Evolutionary conservation across 2,113 vertebrate species (phyloP), one percentile per base, ranked within the genome.

Genomic region (Ciconia maguari): DNA sequence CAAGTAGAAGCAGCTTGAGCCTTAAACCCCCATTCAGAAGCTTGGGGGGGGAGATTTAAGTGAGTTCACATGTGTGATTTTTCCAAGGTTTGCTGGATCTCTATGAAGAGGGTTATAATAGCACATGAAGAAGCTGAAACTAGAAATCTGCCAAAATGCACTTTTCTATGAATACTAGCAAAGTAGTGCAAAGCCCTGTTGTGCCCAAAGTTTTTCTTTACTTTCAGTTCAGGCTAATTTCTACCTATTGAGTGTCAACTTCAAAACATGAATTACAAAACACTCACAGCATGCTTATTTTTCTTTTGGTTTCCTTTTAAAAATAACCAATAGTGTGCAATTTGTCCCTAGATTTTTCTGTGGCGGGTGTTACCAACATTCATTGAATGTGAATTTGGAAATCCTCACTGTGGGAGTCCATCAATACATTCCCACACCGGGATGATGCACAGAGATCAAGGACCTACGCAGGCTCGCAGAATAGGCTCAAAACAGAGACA

Each of bases 221-320:
- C 83, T 77, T 90, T 78, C 60, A 83, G 42, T 42, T 91, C 91
- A 87, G 36, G 60, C 64, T 87, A 69, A 92, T 94, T 91, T 83
- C 89, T 91, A 78, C 86, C 91, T 87, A 62, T 51, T 54, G 77
- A 32, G 64, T 22, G 26, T 66, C 80, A 87, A 4, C 72, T 84
- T 87, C 60, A 75, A 82, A 91, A 82, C 69, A 42, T 6, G 44
- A 49, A 81, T 84, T 81, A 83, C 72, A 68, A 76, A 94, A 75
- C 29, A 16, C 30, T 58, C 66, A 55, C 44, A 29, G 42, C 2
- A 6, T 38, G 64, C 76, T 57, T 75, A 66, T 46, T 93, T 94
- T 93, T 51, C 51, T 55, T 95, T 44, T 13, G 4, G 30, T 91
- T 94, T 89, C 74, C 41, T 30, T 65, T 91, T 71, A 81, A 68